phyloP scores from a whole-genome alignment of 2,113 vertebrate genomes.

The Forbesichthys agassizii region DNA sequence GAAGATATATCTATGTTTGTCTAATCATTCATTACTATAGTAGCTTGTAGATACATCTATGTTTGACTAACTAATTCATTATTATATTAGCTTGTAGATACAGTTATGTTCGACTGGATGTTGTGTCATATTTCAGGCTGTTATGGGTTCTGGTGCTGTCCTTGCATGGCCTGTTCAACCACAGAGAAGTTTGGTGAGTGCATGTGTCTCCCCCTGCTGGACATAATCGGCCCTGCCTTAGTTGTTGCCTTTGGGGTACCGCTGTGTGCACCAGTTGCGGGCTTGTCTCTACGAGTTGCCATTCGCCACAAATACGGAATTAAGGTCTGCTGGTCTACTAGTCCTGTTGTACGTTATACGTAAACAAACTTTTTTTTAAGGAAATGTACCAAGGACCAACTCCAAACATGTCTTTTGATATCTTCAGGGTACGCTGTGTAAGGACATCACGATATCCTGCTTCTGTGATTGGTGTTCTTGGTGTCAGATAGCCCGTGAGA shows the following conservation, averaged over 20 bases:
- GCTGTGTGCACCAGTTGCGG: conserved; percentile 38
- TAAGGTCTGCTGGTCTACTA: conserved; percentile 31
- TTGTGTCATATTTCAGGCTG: conserved; percentile 33
- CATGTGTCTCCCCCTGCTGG: conserved; percentile 53
- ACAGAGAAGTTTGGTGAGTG: conserved; percentile 22
- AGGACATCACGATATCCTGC: conserved; percentile 49
- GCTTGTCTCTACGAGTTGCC: conserved; percentile 23
- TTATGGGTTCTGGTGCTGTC: conserved; percentile 62
- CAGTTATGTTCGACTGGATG: not conserved
- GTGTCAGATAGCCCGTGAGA: conserved; percentile 10
- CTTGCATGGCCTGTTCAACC: conserved; percentile 52
- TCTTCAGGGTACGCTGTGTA: conserved; percentile 52
- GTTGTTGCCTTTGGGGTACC: conserved; percentile 11
- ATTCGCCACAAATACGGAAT: conserved; percentile 51
- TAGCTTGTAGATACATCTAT: no score
- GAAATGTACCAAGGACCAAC: no score
- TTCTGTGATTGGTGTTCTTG: conserved; percentile 49
- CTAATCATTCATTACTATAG: no score
- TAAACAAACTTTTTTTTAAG: not conserved
- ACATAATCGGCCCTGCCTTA: conserved; percentile 14
- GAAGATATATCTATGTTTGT: no score
- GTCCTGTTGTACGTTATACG: not conserved
- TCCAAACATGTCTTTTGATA: not conserved
- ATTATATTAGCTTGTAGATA: not conserved
- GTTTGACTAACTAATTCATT: no score